Evolutionary conservation across 2,888 invertebrate genomes (phyloP).

Genomic region (Bruchidius siliquastri): DNA sequence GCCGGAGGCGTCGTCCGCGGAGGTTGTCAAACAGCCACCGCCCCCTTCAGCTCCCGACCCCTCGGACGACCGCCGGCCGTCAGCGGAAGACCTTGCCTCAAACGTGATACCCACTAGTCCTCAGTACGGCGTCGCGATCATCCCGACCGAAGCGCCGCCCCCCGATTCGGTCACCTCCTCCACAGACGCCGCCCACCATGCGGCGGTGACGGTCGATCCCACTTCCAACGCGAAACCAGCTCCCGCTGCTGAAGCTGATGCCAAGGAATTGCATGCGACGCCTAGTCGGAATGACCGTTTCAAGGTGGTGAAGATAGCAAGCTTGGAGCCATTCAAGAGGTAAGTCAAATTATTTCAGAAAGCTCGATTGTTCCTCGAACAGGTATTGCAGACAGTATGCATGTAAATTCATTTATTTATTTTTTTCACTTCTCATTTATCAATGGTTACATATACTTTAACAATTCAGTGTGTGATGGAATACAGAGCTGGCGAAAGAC

Average conservation of each 20-base stretch:
- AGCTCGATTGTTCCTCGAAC: too few species aligned
- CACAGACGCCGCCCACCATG: conserved; percentile 23
- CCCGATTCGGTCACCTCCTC: conserved; percentile 1
- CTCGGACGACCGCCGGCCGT: conserved; percentile 24
- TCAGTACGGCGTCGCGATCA: conserved; percentile 61
- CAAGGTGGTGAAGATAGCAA: conserved; percentile 75
- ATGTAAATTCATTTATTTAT: too few species aligned
- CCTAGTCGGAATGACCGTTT: conserved; percentile 59
- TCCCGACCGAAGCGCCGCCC: conserved; percentile 36
- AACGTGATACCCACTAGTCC: conserved; percentile 61
- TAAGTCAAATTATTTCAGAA: background rate
- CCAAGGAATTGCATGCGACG: conserved; percentile 53
- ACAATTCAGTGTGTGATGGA: too few species aligned
- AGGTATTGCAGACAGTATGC: too few species aligned
- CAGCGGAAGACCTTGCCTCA: conserved; percentile 25
- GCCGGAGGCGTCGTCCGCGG: background rate
- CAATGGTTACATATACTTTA: too few species aligned
- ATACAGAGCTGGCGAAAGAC: too few species aligned
- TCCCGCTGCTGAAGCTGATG: conserved; percentile 46
- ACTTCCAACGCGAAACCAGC: conserved; percentile 37
- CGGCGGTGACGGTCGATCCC: background rate
- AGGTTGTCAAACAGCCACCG: background rate
- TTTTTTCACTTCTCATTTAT: too few species aligned
- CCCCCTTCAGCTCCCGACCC: conserved; percentile 41
- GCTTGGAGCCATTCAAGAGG: conserved; percentile 64